Evolutionary conservation across 92 coral and sea anemone species (phyloP), one percentile per base, ranked within the genome.

Genomic region (Epizoanthus scotinus): DNA sequence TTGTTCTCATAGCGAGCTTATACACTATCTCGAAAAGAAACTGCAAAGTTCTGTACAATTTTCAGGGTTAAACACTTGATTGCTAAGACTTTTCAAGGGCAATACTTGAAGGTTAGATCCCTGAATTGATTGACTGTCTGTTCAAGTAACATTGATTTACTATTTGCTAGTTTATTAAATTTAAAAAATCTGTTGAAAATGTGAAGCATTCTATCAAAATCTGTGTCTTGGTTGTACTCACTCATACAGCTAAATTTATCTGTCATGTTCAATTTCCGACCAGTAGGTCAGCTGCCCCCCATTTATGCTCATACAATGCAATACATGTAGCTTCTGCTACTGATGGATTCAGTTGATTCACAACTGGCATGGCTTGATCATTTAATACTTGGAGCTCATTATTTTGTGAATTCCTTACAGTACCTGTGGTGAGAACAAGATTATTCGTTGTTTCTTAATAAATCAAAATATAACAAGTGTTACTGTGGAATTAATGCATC

Each of bases 261-360:
- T n/a, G 29, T 15, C 67, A 34, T 22, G 26, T 62, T 29, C 22
- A 62, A 6, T 34, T 62, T 62, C 67, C 6, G 67, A 15, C 67
- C 67, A 62, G 29, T 62, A 62, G 29, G 67, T 62, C 29, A 62
- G 67, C 25, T 29, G 25, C 14, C 67, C 27, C 29, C 27, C 67
- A n/a, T 22, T 29, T 62, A 8, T 62, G 67, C 29, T 62, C 67
- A 15, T 62, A 62, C 67, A 62, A 5, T 62, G 29, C 21, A 22
- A 62, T n/a, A n/a, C n/a, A n/a, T n/a, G n/a, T 34, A 62, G 67
- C 67, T 29, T 62, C 67, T 62, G 67, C 67, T 19, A 34, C 9
- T 22, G 67, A 22, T 62, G 67, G 67, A 25, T 22, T 6, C 22
- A 62, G 10, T 1, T 62, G 29, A 6, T 26, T 14, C 29, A 29